Base-by-base conservation (phyloP, 1,140 invertebrate species). In the Cheumatopsyche charites region DNA sequence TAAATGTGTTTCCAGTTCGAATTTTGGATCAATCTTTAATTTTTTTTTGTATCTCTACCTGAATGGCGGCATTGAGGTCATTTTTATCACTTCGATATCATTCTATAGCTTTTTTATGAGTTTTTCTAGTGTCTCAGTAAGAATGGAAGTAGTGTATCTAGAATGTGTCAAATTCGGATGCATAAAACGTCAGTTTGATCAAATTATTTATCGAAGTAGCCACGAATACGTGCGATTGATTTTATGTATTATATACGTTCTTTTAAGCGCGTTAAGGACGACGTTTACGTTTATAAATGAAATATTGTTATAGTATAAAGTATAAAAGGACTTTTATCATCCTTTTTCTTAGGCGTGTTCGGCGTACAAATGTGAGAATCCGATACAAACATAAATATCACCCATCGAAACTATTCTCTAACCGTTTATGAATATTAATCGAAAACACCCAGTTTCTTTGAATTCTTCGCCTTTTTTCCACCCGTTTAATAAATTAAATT, bases 401-500 rank as follows among this genome's bases (percentile, higher is more conserved):
- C 12, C 7, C 21, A 58, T 26, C 23, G 55, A 58, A 26, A 58
- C 7, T 58, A 26, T 58, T 58, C 19, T 25, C 11, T 25, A 26
- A 58, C 11, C 19, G 23, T 58, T 58, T 58, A 58, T 58, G 55
- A 58, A 58, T 25, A 58, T 25, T 58, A 58, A 58, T 25, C 55
- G 55, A 58, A 58, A 58, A 58, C 23, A 25, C 23, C 47, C 47
- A 13, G 47, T 52, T 52, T 19, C 47, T 52, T 52, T 52, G 47
- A 52, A 58, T 25, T 58, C 19, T 25, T 19, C 19, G 11, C 23
- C 23, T 58, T 58, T 58, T 58, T 58, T 58, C 25, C 55, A 26
- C n/a, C n/a, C n/a, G n/a, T 58, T 58, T 58, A 58, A 58, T 58
- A 58, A 58, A 58, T 58, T 58, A 58, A 58, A 58, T 58, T 52